Base-by-base conservation (phyloP, 2,113 vertebrate species). In the Oryzias melastigma region DNA sequence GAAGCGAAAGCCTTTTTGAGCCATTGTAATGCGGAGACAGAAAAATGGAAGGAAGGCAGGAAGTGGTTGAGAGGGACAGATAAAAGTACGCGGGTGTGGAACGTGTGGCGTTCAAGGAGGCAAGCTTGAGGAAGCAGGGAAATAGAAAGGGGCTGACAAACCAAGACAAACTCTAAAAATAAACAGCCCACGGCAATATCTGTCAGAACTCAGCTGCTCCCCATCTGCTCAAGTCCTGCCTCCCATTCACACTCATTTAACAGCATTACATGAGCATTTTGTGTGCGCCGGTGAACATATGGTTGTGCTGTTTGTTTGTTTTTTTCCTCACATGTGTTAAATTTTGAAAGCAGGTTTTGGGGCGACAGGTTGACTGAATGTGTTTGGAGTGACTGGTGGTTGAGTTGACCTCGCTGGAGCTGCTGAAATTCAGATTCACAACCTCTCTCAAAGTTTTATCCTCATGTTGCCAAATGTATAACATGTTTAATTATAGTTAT, bases 191-290 rank as follows among this genome's bases (percentile, higher is more conserved):
- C 20, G 56, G 71, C 71, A 51, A 57, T 72, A 42, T 68, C 65
- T 63, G 62, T 83, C 71, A 72, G 70, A 65, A 60, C 76, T 72
- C 80, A 74, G 76, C 80, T 84, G 81, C 56, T 63, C 65, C 65
- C 75, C 69, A 58, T 75, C 71, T 79, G 60, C 45, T 65, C 42
- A 58, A 65, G 41, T 51, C 56, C 51, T 46, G 51, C 41, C 40
- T 63, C 51, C 52, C 4, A 56, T 47, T 53, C 18, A 69, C 40
- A 61, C 52, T 53, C 24, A 57, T 1, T 41, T 58, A 58, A 65
- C 51, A 51, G 19, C 14, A 63, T 75, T 52, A 48, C 22, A 2
- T 25, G 24, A 55, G 56, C 40, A 14, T 8, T 54, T 62, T 71
- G 58, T 82, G 20, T 69, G 59, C 66, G 47, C 58, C 24, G 51